phyloP scores from a whole-genome alignment of 2,797 vertebrate species.

The Poecilia gillii region DNA sequence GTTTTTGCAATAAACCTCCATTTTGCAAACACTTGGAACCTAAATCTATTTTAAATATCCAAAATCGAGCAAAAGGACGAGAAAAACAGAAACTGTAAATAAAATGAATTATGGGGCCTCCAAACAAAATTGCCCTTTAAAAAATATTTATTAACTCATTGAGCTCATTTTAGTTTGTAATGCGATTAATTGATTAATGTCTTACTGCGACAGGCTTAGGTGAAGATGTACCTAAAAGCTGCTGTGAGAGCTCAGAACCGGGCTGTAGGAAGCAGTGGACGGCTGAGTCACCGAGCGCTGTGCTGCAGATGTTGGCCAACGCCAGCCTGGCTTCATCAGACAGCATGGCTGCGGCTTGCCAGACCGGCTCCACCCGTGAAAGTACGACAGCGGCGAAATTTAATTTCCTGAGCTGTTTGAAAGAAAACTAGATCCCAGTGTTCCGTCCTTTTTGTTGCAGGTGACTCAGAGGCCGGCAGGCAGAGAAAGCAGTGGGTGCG shows the following conservation, averaged over 20 bases:
- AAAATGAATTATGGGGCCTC: too few species aligned
- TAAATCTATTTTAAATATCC: too few species aligned
- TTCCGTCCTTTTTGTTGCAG: slow-evolving; percentile 17
- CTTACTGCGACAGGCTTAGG: slow-evolving; percentile 18
- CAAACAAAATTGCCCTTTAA: too few species aligned
- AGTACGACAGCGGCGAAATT: neutral
- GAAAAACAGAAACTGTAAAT: too few species aligned
- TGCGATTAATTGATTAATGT: too few species aligned
- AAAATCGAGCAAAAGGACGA: too few species aligned
- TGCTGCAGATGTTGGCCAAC: slow-evolving; percentile 79
- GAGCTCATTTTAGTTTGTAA: too few species aligned
- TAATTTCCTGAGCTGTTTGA: neutral
- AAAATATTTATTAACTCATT: too few species aligned
- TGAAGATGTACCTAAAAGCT: slow-evolving; percentile 10
- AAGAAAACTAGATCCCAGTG: neutral
- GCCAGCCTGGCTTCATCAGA: slow-evolving; percentile 82
- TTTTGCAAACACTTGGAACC: too few species aligned
- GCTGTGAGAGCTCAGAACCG: slow-evolving; percentile 23
- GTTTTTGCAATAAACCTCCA: too few species aligned
- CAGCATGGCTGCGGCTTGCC: slow-evolving; percentile 57
- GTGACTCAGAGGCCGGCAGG: slow-evolving; percentile 47
- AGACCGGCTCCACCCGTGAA: slow-evolving; percentile 4
- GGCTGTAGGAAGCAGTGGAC: slow-evolving; percentile 82
- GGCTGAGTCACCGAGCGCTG: slow-evolving; percentile 58
- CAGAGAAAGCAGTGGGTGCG: slow-evolving; percentile 85